Evolutionary conservation across 2,113 vertebrate species (phyloP).

Genomic region (Leptobrachium leishanense): DNA sequence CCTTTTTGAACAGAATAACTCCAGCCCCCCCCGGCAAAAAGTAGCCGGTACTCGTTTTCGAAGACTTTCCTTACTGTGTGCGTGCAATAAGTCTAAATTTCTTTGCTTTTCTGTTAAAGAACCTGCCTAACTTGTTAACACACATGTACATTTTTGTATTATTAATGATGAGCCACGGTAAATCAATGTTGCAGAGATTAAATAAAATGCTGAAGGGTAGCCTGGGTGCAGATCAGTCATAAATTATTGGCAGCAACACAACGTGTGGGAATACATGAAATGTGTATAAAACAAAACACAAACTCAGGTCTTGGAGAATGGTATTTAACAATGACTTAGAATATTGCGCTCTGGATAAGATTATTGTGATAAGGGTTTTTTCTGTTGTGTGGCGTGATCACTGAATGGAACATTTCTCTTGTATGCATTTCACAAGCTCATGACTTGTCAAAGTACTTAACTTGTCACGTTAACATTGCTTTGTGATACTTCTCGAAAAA

Average conservation of each 20-base stretch:
- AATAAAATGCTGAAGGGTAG: constrained; percentile 91
- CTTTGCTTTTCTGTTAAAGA: constrained; percentile 57
- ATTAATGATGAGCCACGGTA: constrained; percentile 81
- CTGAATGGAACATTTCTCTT: constrained; percentile 54
- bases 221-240: constrained; percentile 87
- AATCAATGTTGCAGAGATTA: constrained; percentile 81
- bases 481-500: neutral
- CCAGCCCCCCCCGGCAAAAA: constrained; percentile 42
- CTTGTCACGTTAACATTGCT: constrained; percentile 39
- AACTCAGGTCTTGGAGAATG: constrained; percentile 68
- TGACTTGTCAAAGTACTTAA: constrained; percentile 37
- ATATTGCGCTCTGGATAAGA: constrained; percentile 56
- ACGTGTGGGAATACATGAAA: constrained; percentile 75
- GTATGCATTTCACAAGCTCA: constrained; percentile 53
- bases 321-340: constrained; percentile 64
- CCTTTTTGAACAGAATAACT: constrained; percentile 33
- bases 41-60: constrained; percentile 48
- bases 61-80: constrained; percentile 51
- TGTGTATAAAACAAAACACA: constrained; percentile 73
- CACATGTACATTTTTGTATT: constrained; percentile 84
- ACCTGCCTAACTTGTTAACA: constrained; percentile 86
- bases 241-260: constrained; percentile 89
- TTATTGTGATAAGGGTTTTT: constrained; percentile 51
- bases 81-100: constrained; percentile 54
- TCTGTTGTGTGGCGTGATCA: constrained; percentile 52